These are phyloP conservation scores for Cariama cristata DNA, from an alignment of 2,113 vertebrate species.

Conservation along the genomic window DNA sequence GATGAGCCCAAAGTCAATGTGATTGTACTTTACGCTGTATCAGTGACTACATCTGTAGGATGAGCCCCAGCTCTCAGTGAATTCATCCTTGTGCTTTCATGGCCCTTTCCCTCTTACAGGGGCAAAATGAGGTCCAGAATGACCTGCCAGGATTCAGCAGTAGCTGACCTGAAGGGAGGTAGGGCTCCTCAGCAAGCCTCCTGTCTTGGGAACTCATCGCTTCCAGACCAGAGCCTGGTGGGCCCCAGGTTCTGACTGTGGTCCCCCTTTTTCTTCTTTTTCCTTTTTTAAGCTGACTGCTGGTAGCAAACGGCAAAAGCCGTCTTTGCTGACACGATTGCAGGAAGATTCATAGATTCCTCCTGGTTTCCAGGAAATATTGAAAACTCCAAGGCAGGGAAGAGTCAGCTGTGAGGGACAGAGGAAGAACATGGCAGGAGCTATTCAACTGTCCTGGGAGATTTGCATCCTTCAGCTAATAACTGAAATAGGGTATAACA, in stretches of 20 bases:
- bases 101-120: neutral
- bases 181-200: neutral
- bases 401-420: neutral
- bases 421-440: neutral
- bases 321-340: neutral
- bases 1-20: neutral
- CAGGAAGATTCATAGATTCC: neutral
- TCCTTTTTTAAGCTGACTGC: neutral
- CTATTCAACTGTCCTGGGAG: neutral
- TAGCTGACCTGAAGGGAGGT: neutral
- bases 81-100: neutral
- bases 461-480: neutral
- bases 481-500: slow-evolving; percentile 13
- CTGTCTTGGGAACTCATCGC: neutral
- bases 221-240: neutral
- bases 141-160: neutral
- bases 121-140: neutral
- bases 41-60: neutral
- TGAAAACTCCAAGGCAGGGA: neutral
- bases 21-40: neutral
- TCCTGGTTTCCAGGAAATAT: neutral
- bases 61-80: neutral
- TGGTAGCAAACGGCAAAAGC: neutral
- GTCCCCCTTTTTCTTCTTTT: neutral
- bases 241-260: neutral